Evolutionary conservation across 2,888 invertebrate genomes (phyloP), one percentile per base, ranked within the genome.

Genomic region (Pinctada fucata): DNA sequence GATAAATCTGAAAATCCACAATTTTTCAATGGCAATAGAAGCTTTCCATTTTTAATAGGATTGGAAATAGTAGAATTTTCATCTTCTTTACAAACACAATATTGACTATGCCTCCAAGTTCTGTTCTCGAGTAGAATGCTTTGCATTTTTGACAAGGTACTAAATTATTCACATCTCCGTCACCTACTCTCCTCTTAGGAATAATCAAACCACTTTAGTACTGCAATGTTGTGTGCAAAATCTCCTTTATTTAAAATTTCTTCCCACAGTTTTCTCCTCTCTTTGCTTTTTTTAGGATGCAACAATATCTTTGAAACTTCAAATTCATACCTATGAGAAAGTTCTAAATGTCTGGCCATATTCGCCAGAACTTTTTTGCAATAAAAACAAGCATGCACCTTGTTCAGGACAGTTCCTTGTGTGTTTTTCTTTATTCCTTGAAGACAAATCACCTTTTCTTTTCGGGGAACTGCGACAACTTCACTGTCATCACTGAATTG

Each of bases 31-130:
- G 78, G 74, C n/a, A 78, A 31, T 47, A 78, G 52, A 3, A 74
- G 63, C 13, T 58, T 45, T 6, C 78, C 78, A 63, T 50, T 75
- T n/a, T 63, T 49, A 2, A 78, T 65, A 13, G 45, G 47, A 64
- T 68, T 74, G 68, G 48, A 4, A 8, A 31, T 70, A 13, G 16
- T 68, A 16, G 6, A 16, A n/a, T 51, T 52, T 64, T 73, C 16
- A 3, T 16, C n/a, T 47, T 13, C 48, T 69, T 63, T 71, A 45
- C 16, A 51, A 63, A n/a, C 45, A 66, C 82, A 82, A 10, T 71
- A 70, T 73, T 79, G 73, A 10, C 65, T 50, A 48, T 82, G 82
- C 74, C 74, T 80, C 82, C 80, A 82, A 79, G 65, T 16, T 79
- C 80, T 6, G 8, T 79, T 70, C 72, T 80, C 45, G 64, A 71